Evolutionary conservation across 2,888 invertebrate genomes (phyloP).

Genomic region (Mimumesa dahlbomi): DNA sequence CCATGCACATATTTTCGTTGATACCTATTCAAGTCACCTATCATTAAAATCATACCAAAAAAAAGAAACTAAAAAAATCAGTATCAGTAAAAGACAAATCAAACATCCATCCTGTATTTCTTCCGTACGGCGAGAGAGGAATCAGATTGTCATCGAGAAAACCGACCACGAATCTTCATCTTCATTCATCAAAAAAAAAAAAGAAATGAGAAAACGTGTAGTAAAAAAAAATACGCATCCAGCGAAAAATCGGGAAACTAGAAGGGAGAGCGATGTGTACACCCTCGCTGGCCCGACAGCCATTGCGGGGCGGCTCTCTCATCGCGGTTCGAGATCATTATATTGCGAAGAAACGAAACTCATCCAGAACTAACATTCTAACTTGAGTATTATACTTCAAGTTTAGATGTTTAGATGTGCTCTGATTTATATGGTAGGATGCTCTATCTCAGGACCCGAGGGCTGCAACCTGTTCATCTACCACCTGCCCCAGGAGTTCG

Average conservation of each 20-base stretch:
- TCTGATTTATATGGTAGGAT: slow-evolving; percentile 85
- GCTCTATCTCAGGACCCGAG: slow-evolving; percentile 98
- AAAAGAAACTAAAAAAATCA: background rate
- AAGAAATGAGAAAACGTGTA: too few species aligned
- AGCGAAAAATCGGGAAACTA: slow-evolving; percentile 21
- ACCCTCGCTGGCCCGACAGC: slow-evolving; percentile 15
- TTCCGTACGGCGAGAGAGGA: slow-evolving; percentile 55
- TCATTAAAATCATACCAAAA: too few species aligned
- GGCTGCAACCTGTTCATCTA: slow-evolving; percentile 99
- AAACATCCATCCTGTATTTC: slow-evolving; percentile 29
- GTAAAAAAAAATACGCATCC: slow-evolving; percentile 27
- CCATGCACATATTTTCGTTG: slow-evolving; percentile 22
- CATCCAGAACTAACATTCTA: slow-evolving; percentile 76
- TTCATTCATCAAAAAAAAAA: slow-evolving; percentile 56
- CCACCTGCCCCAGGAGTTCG: slow-evolving; percentile 99
- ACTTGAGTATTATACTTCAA: slow-evolving; percentile 81
- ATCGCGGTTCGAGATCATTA: slow-evolving; percentile 55
- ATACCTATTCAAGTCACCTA: too few species aligned
- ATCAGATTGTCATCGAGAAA: slow-evolving; percentile 51
- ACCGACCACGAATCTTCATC: slow-evolving; percentile 51
- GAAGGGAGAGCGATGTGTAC: slow-evolving; percentile 39
- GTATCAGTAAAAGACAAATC: too few species aligned
- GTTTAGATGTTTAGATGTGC: slow-evolving; percentile 81
- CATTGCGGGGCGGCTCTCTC: slow-evolving; percentile 33
- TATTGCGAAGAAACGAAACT: slow-evolving; percentile 64